Conservation (phyloP, 1,140 invertebrate species). For the Heliconius nattereri region DNA sequence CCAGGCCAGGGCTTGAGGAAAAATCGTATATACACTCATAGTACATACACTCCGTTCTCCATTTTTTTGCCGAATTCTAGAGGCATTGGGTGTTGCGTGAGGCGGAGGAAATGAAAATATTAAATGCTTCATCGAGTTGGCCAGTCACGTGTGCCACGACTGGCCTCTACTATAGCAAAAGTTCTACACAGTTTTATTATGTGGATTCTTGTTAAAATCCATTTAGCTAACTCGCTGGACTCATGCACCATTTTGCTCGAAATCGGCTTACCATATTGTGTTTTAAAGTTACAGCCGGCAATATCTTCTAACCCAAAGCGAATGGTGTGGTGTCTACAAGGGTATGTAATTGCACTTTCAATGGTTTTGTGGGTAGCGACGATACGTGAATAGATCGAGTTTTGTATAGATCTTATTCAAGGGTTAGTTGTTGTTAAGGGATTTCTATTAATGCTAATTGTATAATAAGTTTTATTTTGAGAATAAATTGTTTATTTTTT, state of each 20-base stretch:
- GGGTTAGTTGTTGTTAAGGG: not conserved
- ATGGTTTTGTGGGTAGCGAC: not conserved
- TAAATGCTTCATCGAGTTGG: too few relatives aligned
- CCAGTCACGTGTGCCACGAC: too few relatives aligned
- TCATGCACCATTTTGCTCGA: not conserved
- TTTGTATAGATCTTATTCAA: not conserved
- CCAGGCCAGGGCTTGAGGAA: too few relatives aligned
- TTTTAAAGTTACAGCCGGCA: not conserved
- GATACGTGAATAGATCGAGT: not conserved
- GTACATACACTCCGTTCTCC: too few relatives aligned
- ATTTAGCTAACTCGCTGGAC: not conserved
- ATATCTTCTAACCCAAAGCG: conserved; percentile 1
- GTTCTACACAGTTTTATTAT: not conserved
- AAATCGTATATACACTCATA: too few relatives aligned
- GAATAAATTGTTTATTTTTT: too few relatives aligned
- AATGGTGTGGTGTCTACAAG: conserved; percentile 7
- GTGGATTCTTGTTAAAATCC: not conserved
- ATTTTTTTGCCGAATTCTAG: too few relatives aligned
- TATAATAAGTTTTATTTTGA: not conserved
- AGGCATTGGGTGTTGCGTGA: too few relatives aligned
- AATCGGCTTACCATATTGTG: conserved; percentile 11
- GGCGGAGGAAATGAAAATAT: too few relatives aligned
- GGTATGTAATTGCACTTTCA: conserved; percentile 3
- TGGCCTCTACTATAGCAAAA: not conserved
- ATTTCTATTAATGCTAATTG: not conserved